Conservation (phyloP, 2,797 vertebrate species). For the Phrynocephalus vlangalii region DNA sequence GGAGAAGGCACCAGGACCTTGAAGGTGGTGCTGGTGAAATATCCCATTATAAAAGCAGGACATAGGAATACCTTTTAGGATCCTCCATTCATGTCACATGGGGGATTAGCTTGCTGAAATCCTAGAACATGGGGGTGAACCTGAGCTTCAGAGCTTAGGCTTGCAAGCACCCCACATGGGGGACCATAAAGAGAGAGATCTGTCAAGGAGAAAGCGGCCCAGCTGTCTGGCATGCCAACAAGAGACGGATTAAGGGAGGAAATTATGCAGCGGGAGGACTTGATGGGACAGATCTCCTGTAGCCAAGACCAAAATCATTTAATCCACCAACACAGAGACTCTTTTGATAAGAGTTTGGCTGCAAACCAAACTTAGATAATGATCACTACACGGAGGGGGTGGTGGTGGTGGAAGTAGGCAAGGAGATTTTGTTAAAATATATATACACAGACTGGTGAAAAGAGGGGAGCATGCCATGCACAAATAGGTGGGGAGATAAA, state of each 20-base stretch:
- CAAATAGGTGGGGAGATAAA: too few species aligned
- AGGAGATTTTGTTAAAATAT: not conserved
- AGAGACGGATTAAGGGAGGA: constrained; percentile 52
- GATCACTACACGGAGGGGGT: not conserved
- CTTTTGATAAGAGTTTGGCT: constrained; percentile 53
- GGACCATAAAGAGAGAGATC: not conserved
- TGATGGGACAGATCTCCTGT: constrained; percentile 31
- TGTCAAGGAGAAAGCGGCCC: constrained; percentile 26
- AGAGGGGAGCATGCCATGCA: too few species aligned
- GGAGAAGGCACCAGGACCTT: too few species aligned
- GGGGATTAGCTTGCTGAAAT: too few species aligned
- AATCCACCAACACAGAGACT: constrained; percentile 38
- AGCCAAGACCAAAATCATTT: constrained; percentile 52
- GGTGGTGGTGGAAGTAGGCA: not conserved
- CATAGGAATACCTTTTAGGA: not conserved
- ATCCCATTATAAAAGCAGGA: not conserved
- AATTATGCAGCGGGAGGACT: constrained; percentile 28
- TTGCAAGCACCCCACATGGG: constrained; percentile 10
- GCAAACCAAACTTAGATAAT: constrained; percentile 20
- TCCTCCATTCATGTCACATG: too few species aligned
- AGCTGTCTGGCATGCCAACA: constrained; percentile 48
- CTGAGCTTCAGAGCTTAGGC: not conserved
- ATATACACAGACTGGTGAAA: too few species aligned
- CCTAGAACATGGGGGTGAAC: not conserved
- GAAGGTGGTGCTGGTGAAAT: too few species aligned